phyloP scores from a whole-genome alignment of 1,140 invertebrate genomes.

The Aethina tumida region DNA sequence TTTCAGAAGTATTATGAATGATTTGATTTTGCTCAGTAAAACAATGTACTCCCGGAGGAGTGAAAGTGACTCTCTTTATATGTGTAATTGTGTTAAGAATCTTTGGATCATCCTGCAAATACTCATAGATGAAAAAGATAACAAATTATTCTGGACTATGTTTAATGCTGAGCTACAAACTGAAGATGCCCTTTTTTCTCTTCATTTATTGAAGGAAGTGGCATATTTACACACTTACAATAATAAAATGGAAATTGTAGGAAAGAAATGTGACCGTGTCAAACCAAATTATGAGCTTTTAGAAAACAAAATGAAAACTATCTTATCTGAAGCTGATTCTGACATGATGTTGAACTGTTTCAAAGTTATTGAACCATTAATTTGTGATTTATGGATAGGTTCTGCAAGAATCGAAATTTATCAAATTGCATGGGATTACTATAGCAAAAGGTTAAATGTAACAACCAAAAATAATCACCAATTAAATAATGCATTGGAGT shows the following conservation, averaged over 20 bases:
- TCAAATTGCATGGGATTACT: constrained; percentile 28
- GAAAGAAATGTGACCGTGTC: constrained; percentile 10
- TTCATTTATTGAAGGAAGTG: constrained; percentile 20
- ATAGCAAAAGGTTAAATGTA: constrained; percentile 27
- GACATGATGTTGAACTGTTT: constrained; percentile 16
- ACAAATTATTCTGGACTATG: constrained; percentile 20
- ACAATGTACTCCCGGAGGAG: constrained; percentile 12
- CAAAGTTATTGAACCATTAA: constrained; percentile 21
- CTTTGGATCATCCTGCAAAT: constrained; percentile 19
- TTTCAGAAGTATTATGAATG: constrained; percentile 15
- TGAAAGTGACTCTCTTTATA: constrained; percentile 9
- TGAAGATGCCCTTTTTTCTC: constrained; percentile 15
- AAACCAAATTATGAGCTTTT: constrained; percentile 21
- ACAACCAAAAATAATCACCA: constrained; percentile 15
- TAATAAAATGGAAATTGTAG: constrained; percentile 10
- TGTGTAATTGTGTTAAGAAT: constrained; percentile 20
- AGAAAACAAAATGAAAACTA: constrained; percentile 18
- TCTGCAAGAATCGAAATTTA: constrained; percentile 23
- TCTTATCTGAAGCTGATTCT: constrained; percentile 11
- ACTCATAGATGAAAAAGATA: constrained; percentile 13
- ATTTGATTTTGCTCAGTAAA: constrained; percentile 18
- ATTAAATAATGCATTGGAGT: constrained; percentile 10
- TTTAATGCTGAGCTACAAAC: constrained; percentile 19
- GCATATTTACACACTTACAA: constrained; percentile 11
- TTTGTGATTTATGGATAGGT: constrained; percentile 24